These are phyloP conservation scores for Daphoenositta chrysoptera DNA, from an alignment of 2,113 vertebrate genomes.

Conservation along the genomic window DNA sequence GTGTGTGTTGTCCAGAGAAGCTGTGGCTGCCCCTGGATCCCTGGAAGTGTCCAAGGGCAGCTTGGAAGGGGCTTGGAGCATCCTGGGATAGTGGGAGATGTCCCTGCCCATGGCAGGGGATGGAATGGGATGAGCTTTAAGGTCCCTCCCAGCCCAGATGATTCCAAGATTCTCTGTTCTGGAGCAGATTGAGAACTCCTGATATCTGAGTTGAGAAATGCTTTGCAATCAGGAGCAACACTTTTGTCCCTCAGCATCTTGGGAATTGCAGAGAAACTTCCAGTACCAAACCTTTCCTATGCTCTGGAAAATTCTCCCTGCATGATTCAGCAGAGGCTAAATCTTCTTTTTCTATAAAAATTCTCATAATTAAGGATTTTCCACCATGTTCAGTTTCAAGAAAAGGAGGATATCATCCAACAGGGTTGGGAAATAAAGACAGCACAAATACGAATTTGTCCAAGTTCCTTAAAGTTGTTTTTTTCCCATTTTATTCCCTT, in stretches of 20 bases:
- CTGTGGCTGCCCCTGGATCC: neutral
- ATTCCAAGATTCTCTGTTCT: neutral
- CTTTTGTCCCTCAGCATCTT: neutral
- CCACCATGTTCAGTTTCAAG: neutral
- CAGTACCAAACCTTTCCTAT: neutral
- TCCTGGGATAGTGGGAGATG: neutral
- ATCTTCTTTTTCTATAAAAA: neutral
- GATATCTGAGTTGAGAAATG: neutral
- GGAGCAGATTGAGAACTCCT: neutral
- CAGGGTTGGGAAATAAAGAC: neutral
- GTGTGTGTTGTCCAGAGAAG: neutral
- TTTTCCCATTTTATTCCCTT: neutral
- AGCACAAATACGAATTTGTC: neutral
- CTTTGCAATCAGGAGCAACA: neutral
- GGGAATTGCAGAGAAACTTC: neutral
- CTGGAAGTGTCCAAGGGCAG: neutral
- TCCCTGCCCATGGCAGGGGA: neutral
- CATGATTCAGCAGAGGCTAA: neutral
- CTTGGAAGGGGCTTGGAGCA: neutral
- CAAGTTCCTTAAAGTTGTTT: neutral
- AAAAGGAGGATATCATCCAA: neutral
- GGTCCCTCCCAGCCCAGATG: neutral
- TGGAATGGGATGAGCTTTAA: rapidly evolving
- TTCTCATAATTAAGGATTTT: neutral
- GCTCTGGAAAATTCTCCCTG: neutral